Evolutionary conservation across 2,888 invertebrate species (phyloP), one percentile per base, ranked within the genome.

Genomic region (Acronicta aceris): DNA sequence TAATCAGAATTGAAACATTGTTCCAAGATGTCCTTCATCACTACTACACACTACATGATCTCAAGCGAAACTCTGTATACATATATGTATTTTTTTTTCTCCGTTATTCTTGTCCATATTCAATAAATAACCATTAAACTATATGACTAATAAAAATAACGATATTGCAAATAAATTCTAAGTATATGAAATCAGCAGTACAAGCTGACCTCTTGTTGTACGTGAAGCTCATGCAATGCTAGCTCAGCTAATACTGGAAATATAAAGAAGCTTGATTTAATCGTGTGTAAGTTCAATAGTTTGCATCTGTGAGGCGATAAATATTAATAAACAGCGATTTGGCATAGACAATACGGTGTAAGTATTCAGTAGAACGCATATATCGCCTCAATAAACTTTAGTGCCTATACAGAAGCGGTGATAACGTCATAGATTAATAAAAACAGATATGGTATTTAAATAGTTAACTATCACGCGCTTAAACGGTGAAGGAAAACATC

Each of bases 291-390:
- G 4, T 17, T 16, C 17, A 13, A 36, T 48, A 8, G 48, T 5
- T 48, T 6, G 48, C 21, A 4, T 13, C 33, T 47, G 41, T 7
- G 9, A 46, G 27, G 10, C 38, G 10, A 74, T 71, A 66, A 76
- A 62, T 74, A 59, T 62, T 66, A 62, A 66, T 65, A 58, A 17
- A 47, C 27, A 27, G 46, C 45, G 15, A 27, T 52, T 57, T 1
- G 16, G 54, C 21, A 53, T 58, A 61, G 59, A 76, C 64, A 67
- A 65, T 71, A 54, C 53, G 21, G 15, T 49, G 57, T 53, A 54
- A 45, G 33, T 50, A 54, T 50, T 66, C 54, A 59, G 53, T 66
- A 40, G 30, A 47, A 61, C 38, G 46, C 17, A 48, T 59, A 46
- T 27, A 41, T 58, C 55, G 56, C 50, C 51, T 74, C 50, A 52